phyloP scores from a whole-genome alignment of 2,113 vertebrate genomes.

The Probosciger aterrimus region DNA sequence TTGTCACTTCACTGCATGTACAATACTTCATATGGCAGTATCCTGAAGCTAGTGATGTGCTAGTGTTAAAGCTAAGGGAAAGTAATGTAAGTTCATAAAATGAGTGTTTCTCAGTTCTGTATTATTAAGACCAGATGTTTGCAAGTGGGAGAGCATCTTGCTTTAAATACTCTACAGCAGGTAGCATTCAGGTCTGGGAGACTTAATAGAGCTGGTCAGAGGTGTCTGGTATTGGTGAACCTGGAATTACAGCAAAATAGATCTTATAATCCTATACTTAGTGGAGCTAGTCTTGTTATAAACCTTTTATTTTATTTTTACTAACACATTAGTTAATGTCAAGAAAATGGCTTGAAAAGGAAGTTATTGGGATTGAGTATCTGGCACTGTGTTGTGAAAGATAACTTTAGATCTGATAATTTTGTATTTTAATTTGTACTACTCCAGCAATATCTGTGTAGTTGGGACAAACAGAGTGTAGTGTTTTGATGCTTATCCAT shows the following conservation, averaged over 20 bases:
- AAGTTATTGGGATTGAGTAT: neutral
- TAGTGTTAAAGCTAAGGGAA: neutral
- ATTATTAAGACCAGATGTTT: neutral
- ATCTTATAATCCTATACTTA: neutral
- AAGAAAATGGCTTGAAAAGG: neutral
- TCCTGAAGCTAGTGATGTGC: neutral
- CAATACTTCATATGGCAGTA: neutral
- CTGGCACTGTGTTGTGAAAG: neutral
- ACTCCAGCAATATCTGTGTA: neutral
- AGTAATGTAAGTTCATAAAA: neutral
- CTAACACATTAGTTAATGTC: neutral
- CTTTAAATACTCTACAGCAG: neutral
- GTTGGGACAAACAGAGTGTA: neutral
- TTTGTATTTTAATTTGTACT: neutral
- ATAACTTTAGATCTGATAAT: neutral
- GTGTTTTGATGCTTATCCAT: neutral
- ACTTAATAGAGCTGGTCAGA: neutral
- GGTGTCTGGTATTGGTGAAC: neutral
- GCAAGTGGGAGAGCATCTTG: neutral
- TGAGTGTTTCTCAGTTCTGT: neutral
- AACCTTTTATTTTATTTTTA: conserved; percentile 12
- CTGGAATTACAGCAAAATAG: neutral
- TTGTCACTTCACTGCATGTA: neutral
- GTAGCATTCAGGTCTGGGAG: neutral
- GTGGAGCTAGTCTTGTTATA: neutral